Evolutionary conservation across 2,888 invertebrate genomes (phyloP).

Genomic region (Eupeodes luniger): DNA sequence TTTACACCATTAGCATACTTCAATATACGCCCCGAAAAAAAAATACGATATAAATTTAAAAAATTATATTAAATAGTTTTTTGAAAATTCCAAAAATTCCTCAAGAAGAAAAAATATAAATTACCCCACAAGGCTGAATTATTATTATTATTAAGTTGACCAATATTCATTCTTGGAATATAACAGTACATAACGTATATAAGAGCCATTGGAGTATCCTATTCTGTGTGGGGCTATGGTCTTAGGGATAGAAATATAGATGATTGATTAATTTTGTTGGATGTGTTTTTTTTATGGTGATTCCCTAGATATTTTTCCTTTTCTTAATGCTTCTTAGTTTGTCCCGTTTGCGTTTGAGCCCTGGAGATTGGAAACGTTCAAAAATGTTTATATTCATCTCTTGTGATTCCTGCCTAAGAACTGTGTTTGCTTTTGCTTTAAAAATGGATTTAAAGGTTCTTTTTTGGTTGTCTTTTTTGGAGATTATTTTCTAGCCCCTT

Average conservation of each 20-base stretch:
- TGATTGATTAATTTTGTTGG: slow-evolving; percentile 69
- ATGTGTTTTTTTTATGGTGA: slow-evolving; percentile 16
- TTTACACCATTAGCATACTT: slow-evolving; percentile 65
- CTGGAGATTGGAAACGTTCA: slow-evolving; percentile 35
- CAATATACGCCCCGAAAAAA: slow-evolving; percentile 47
- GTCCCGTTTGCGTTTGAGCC: slow-evolving; percentile 50
- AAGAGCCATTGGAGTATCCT: slow-evolving; percentile 14
- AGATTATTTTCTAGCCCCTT: slow-evolving; percentile 47
- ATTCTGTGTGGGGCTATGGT: not conserved
- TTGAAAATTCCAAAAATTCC: slow-evolving; percentile 13
- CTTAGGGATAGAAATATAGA: slow-evolving; percentile 36
- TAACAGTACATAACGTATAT: not conserved
- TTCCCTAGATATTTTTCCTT: slow-evolving; percentile 33
- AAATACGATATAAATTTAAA: slow-evolving; percentile 33
- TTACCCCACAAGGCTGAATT: slow-evolving; percentile 49
- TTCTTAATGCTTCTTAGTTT: slow-evolving; percentile 56
- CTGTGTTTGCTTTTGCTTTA: slow-evolving; percentile 37
- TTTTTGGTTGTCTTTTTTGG: not conserved
- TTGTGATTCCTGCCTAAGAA: slow-evolving; percentile 38
- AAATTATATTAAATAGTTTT: not conserved
- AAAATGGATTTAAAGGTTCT: slow-evolving; percentile 19
- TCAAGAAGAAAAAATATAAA: not conserved
- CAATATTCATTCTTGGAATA: slow-evolving; percentile 35
- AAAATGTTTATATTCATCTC: slow-evolving; percentile 31
- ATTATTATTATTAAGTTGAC: slow-evolving; percentile 17